Evolutionary conservation across 2,888 invertebrate species (phyloP).

Genomic region (Oligia fasciuncula): DNA sequence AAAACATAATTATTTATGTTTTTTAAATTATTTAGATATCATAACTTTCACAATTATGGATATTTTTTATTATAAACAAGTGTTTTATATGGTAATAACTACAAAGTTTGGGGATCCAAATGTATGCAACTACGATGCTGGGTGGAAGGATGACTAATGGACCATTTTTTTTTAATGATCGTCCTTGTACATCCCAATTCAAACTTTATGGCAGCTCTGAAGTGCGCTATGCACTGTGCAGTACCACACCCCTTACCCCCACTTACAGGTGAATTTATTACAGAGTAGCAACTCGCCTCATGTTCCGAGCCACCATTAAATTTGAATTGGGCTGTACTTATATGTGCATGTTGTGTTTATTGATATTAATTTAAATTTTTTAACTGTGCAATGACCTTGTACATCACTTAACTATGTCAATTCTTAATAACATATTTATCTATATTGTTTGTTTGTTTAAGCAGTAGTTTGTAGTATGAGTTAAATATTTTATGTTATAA

Average conservation of each 20-base stretch:
- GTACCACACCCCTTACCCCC: background rate
- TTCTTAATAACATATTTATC: background rate
- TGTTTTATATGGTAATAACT: background rate
- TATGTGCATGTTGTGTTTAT: background rate
- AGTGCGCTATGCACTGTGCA: background rate
- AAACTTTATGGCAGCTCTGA: background rate
- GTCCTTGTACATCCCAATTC: background rate
- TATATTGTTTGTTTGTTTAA: conserved; percentile 11
- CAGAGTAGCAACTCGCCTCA: background rate
- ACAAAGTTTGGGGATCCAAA: conserved; percentile 1
- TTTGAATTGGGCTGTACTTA: background rate
- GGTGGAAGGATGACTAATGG: background rate
- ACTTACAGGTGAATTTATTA: too few species aligned
- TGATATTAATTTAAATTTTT: background rate
- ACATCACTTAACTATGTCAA: conserved; percentile 9
- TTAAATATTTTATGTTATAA: conserved; percentile 27
- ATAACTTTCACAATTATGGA: background rate
- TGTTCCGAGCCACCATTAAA: background rate
- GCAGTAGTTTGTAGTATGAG: conserved; percentile 15
- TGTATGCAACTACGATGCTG: background rate
- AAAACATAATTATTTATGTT: too few species aligned
- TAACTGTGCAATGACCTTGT: conserved; percentile 24
- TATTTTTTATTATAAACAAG: background rate
- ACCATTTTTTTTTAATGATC: background rate
- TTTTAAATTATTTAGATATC: too few species aligned